Evolutionary conservation across 2,113 vertebrate genomes (phyloP).

Genomic region (Ochotona curzoniae): DNA sequence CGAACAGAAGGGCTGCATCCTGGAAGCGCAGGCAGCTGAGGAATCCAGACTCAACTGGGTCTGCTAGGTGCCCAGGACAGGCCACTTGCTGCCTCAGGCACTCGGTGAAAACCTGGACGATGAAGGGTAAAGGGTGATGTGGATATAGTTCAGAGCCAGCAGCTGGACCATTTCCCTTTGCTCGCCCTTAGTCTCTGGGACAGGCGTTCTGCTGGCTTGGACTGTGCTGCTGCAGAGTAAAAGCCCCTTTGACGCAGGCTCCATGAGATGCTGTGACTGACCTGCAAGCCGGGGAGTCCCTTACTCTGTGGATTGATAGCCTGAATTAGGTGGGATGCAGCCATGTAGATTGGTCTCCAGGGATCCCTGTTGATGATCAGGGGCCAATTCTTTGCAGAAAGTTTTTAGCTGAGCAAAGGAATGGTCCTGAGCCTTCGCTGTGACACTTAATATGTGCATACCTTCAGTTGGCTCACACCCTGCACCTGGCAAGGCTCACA

Average conservation of each 20-base stretch:
- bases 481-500: no score
- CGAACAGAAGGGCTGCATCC: no score
- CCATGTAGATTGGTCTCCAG: constrained; percentile 20
- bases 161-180: background rate
- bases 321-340: background rate
- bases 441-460: background rate
- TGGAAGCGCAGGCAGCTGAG: background rate
- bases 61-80: background rate
- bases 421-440: background rate
- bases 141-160: background rate
- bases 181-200: background rate
- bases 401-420: background rate
- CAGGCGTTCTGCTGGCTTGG: constrained; percentile 65
- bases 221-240: background rate
- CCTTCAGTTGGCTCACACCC: background rate
- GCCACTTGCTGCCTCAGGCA: background rate
- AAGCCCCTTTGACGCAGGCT: constrained; percentile 32
- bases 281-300: background rate
- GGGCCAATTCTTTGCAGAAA: constrained; percentile 37
- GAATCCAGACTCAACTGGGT: background rate
- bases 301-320: background rate
- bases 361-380: constrained; percentile 29
- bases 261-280: background rate
- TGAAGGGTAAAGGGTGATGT: background rate
- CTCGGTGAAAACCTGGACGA: background rate